These are phyloP conservation scores for Grammatotria lemairii DNA, from an alignment of 2,113 vertebrate genomes.

Conservation along the genomic window DNA sequence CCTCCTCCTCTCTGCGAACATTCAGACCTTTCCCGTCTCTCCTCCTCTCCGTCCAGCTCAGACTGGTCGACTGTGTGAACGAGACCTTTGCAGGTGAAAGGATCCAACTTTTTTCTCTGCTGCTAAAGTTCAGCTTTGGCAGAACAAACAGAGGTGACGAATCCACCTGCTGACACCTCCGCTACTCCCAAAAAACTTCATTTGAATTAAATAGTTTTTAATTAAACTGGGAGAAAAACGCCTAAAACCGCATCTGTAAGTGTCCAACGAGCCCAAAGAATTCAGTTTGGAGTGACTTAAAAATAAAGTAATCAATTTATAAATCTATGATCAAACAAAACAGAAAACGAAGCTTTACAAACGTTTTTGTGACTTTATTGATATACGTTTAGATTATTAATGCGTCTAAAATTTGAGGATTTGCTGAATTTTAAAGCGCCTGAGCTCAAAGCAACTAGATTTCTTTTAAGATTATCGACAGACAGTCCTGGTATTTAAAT, in stretches of 20 bases:
- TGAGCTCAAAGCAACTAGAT: background rate
- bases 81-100: slow-evolving; percentile 45
- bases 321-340: background rate
- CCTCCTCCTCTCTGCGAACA: background rate
- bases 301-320: background rate
- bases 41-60: background rate
- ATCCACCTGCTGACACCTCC: background rate
- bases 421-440: background rate
- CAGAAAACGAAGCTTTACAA: rapidly evolving
- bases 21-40: background rate
- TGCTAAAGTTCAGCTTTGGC: background rate
- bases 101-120: background rate
- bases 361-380: background rate
- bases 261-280: background rate
- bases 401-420: background rate
- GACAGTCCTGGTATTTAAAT: background rate
- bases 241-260: background rate
- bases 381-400: background rate
- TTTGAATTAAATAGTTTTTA: background rate
- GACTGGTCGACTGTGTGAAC: slow-evolving; percentile 20
- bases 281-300: background rate
- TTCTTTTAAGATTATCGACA: background rate
- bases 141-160: background rate
- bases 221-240: background rate
- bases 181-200: background rate